Conservation (phyloP, 1,140 invertebrate species). For the Penaeus japonicus region DNA sequence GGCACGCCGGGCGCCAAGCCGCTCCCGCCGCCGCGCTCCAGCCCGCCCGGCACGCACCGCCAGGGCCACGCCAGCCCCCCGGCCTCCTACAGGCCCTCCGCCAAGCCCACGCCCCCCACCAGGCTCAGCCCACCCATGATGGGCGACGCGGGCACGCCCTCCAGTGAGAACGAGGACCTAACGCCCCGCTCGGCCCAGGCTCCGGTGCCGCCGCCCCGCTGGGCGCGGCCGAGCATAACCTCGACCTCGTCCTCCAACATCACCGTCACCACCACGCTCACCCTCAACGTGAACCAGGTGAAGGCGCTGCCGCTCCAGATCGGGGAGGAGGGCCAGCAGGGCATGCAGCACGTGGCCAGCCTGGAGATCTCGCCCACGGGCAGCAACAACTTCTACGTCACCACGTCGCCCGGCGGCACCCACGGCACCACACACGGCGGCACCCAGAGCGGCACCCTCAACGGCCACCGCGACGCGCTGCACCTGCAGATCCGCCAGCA, state of each 20-base stretch:
- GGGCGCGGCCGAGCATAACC: slow-evolving; percentile 67
- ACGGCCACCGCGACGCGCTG: slow-evolving; percentile 46
- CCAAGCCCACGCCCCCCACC: slow-evolving; percentile 44
- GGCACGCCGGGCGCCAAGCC: slow-evolving; percentile 65
- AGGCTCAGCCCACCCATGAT: slow-evolving; percentile 38
- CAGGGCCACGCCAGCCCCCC: slow-evolving; percentile 33
- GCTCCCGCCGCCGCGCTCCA: slow-evolving; percentile 27
- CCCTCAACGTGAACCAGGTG: slow-evolving; percentile 77
- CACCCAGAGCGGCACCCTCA: slow-evolving; percentile 17
- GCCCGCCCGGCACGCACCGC: slow-evolving; percentile 43
- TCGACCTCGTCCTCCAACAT: slow-evolving; percentile 71
- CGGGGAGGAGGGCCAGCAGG: background rate
- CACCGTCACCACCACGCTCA: slow-evolving; percentile 82
- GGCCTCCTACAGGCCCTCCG: slow-evolving; percentile 18
- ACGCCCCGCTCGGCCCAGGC: slow-evolving; percentile 62
- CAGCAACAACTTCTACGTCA: background rate
- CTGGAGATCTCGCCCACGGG: slow-evolving; percentile 46
- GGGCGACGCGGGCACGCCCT: slow-evolving; percentile 17
- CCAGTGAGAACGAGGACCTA: slow-evolving; percentile 23
- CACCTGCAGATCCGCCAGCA: slow-evolving; percentile 53
- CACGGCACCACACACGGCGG: background rate
- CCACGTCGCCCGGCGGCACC: background rate
- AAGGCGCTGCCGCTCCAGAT: slow-evolving; percentile 63
- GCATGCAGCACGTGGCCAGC: slow-evolving; percentile 50
- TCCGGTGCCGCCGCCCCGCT: slow-evolving; percentile 71